Percentiles rank a stretch among this genome's conserved stretches.
Evolutionary conservation across 2,797 vertebrate species (phyloP).

Genomic region (Arvicola amphibius): DNA sequence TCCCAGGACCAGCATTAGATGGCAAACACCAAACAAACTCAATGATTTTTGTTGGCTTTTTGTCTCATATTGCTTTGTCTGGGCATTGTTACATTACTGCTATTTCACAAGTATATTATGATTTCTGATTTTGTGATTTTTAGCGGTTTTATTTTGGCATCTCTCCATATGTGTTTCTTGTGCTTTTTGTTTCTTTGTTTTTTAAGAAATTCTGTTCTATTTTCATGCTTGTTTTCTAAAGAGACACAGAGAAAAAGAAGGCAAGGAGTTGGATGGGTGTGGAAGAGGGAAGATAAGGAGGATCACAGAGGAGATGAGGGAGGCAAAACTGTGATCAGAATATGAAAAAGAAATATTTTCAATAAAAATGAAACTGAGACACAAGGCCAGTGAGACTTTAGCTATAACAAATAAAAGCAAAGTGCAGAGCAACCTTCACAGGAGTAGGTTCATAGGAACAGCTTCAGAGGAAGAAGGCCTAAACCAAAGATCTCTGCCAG

Average conservation of each 20-base stretch:
- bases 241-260: background rate
- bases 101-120: background rate
- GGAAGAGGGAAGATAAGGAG: background rate
- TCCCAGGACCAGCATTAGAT: background rate
- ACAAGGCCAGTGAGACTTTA: background rate
- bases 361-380: constrained; percentile 22
- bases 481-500: too few species aligned
- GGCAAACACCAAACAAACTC: background rate
- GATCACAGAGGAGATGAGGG: background rate
- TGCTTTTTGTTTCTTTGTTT: background rate
- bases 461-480: too few species aligned
- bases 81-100: background rate
- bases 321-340: background rate
- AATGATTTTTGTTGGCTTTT: background rate
- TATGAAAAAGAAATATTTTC: background rate
- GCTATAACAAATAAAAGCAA: background rate
- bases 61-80: background rate
- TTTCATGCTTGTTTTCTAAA: background rate
- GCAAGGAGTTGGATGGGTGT: background rate
- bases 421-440: too few species aligned
- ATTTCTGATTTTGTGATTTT: background rate
- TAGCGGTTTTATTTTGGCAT: background rate
- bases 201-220: background rate
- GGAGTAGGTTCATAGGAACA: too few species aligned
- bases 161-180: background rate